Conservation (phyloP, 2,113 vertebrate genomes). For the Fregata magnificens region DNA sequence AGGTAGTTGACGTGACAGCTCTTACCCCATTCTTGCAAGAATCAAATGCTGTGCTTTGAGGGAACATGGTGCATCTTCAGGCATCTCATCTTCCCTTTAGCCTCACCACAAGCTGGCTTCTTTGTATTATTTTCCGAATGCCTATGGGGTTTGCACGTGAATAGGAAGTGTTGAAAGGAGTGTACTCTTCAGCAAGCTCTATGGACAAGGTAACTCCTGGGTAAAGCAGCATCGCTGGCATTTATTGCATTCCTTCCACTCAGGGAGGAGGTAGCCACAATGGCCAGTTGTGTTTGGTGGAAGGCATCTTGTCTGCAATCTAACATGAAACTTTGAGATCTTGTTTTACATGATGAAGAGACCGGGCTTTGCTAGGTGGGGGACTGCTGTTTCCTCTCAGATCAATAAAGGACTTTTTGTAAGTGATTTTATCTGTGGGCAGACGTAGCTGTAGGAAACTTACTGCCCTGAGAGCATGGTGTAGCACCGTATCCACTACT, state of each 20-base stretch:
- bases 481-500: not conserved
- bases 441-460: not conserved
- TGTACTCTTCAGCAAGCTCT: not conserved
- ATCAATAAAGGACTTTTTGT: not conserved
- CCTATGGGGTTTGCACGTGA: not conserved
- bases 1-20: not conserved
- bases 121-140: not conserved
- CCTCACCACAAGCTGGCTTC: not conserved
- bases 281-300: not conserved
- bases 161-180: not conserved
- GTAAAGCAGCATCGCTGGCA: not conserved
- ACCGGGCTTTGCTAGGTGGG: not conserved
- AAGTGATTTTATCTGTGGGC: not conserved
- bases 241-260: not conserved
- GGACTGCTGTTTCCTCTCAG: not conserved
- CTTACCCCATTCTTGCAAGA: not conserved
- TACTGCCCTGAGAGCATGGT: not conserved
- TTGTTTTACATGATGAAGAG: not conserved
- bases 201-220: not conserved
- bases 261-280: not conserved
- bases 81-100: not conserved
- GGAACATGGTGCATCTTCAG: not conserved
- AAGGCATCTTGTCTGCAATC: not conserved
- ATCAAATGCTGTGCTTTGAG: not conserved
- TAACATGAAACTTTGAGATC: not conserved